Conservation (phyloP, 1,140 invertebrate genomes). For the Trigoniulus corallinus region DNA sequence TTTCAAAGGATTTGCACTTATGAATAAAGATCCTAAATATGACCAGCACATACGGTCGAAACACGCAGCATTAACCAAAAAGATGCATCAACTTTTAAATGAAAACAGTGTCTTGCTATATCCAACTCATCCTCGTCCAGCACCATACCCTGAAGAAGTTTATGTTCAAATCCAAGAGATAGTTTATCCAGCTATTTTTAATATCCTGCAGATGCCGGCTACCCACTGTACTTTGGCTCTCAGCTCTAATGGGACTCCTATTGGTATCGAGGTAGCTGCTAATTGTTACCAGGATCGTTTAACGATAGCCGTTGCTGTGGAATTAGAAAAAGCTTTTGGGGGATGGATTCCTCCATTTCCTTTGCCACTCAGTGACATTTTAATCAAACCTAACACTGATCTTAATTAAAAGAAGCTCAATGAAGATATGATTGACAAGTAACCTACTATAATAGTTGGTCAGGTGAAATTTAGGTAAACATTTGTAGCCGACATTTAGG, state of each 20-base stretch:
- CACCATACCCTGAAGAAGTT: conserved; percentile 27
- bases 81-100: conserved; percentile 36
- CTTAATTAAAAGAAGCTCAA: no score
- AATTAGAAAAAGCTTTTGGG: conserved; percentile 19
- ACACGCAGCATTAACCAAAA: conserved; percentile 8
- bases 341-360: conserved; percentile 17
- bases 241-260: conserved; percentile 23
- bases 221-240: conserved; percentile 22
- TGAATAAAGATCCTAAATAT: no score
- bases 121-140: conserved; percentile 25
- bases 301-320: conserved; percentile 18
- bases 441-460: no score
- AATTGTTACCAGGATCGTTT: conserved; percentile 15
- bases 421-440: no score
- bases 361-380: conserved; percentile 8
- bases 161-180: conserved; percentile 25
- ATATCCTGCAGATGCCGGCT: conserved; percentile 11
- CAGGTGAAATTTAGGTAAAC: no score
- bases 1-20: conserved; percentile 46
- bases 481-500: no score
- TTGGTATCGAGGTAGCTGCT: conserved; percentile 23
- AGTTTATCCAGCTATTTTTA: conserved; percentile 27
- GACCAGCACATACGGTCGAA: conserved; percentile 4
- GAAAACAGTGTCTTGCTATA: conserved; percentile 24
- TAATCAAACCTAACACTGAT: no score